Evolutionary conservation across 1,140 invertebrate species (phyloP).

Genomic region (Drosophila littoralis): DNA sequence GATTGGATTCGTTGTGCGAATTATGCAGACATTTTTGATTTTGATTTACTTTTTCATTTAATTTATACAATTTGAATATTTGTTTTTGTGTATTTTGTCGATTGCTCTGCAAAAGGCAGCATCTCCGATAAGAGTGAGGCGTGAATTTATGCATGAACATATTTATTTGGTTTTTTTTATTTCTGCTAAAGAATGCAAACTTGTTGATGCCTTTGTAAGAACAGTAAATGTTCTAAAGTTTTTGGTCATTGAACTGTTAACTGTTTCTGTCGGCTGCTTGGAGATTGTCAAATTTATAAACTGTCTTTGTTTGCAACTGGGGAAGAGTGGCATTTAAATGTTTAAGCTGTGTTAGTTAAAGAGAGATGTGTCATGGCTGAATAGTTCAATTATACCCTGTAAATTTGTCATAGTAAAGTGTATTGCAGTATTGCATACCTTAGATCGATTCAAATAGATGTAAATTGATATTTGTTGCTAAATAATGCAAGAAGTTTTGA

Average conservation of each 20-base stretch:
- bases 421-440: too few species aligned
- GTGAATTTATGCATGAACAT: constrained; percentile 44
- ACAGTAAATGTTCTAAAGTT: constrained; percentile 22
- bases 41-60: constrained; percentile 58
- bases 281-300: constrained; percentile 11
- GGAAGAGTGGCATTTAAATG: neutral
- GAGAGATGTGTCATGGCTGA: neutral
- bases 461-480: neutral
- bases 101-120: constrained; percentile 31
- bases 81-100: constrained; percentile 13
- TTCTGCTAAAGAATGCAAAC: neutral
- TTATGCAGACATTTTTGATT: constrained; percentile 66
- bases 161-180: too few species aligned
- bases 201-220: constrained; percentile 7
- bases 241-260: constrained; percentile 46
- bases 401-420: neutral
- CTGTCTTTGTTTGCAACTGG: neutral
- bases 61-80: constrained; percentile 54
- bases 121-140: constrained; percentile 23
- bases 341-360: neutral
- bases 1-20: constrained; percentile 48
- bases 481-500: too few species aligned
- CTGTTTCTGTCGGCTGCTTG: neutral
- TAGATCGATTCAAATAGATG: neutral
- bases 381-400: neutral